Evolutionary conservation across 2,113 vertebrate genomes (phyloP).

Genomic region (Cephalopterus ornatus): DNA sequence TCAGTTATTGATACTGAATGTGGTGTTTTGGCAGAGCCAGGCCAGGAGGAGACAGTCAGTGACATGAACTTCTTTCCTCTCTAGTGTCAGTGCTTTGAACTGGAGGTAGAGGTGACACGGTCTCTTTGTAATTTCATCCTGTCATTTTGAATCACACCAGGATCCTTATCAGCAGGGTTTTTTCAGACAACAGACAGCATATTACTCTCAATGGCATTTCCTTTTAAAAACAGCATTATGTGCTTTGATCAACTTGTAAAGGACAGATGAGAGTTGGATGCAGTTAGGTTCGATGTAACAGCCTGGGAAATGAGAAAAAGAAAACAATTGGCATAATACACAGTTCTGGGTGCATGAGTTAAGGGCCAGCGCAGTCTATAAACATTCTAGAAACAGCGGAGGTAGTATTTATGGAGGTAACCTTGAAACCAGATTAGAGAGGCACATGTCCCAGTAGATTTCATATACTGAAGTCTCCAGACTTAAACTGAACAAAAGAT

Average conservation of each 20-base stretch:
- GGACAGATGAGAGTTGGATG: background rate
- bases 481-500: background rate
- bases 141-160: background rate
- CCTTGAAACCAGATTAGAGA: background rate
- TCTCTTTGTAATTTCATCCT: slow-evolving; percentile 15
- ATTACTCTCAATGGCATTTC: slow-evolving; percentile 19
- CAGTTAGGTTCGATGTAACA: background rate
- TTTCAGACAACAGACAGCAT: background rate
- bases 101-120: background rate
- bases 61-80: background rate
- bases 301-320: background rate
- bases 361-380: background rate
- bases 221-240: slow-evolving; percentile 28
- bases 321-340: background rate
- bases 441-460: background rate
- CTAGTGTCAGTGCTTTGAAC: background rate
- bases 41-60: background rate
- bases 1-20: background rate
- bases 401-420: background rate
- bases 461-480: background rate
- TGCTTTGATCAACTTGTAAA: background rate
- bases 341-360: background rate
- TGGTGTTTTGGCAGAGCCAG: background rate
- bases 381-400: background rate
- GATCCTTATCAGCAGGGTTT: slow-evolving; percentile 7